A percentile compares a stretch with the other conserved stretches of the same genome.
Evolutionary conservation across 2,888 invertebrate genomes (phyloP).

Genomic region (Clanis bilineata): DNA sequence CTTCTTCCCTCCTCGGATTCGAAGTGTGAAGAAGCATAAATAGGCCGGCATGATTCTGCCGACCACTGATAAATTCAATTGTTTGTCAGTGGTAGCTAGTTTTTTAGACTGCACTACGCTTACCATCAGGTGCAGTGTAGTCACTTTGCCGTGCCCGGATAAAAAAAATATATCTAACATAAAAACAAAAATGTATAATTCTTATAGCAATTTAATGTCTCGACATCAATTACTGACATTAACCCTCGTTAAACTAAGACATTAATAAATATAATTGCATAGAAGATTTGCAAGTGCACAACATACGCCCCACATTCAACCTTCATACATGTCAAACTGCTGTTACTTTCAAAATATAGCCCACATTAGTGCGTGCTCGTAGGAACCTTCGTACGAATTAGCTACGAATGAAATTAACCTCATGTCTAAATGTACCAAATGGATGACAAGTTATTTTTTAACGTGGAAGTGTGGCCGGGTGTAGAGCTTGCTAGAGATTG

Average conservation of each 20-base stretch:
- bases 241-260: neutral
- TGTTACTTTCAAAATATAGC: constrained; percentile 38
- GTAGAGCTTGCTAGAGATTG: neutral
- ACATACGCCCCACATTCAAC: constrained; percentile 41
- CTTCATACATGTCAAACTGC: constrained; percentile 31
- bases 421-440: constrained; percentile 44
- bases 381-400: constrained; percentile 49
- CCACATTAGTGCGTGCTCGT: constrained; percentile 40
- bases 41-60: no score
- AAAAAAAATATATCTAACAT: no score
- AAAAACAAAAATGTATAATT: no score
- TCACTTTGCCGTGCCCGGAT: no score
- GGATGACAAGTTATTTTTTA: constrained; percentile 41
- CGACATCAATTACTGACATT: no score
- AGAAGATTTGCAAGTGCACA: constrained; percentile 21
- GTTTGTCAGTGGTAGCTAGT: no score
- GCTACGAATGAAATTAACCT: constrained; percentile 44
- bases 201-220: no score
- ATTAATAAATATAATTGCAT: neutral
- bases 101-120: no score
- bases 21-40: no score
- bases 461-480: constrained; percentile 37
- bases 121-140: no score
- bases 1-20: no score
- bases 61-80: no score